phyloP scores from a whole-genome alignment of 2,888 invertebrate genomes.

The Drosophila peninsularis region DNA sequence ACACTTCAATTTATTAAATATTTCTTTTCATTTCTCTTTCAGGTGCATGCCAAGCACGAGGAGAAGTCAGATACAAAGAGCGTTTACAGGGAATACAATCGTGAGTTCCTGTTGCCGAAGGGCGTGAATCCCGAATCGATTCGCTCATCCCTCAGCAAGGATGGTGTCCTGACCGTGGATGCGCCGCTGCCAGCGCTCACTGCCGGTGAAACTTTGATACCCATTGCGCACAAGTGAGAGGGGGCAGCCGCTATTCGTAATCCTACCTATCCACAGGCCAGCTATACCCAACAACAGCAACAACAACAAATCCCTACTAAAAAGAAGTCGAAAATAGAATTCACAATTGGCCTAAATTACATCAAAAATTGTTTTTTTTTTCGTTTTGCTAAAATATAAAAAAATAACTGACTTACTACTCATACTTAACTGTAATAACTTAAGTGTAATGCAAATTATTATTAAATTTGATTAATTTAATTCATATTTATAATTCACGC shows the following conservation, averaged over 20 bases:
- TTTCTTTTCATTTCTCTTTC: slow-evolving; percentile 79
- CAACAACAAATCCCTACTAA: slow-evolving; percentile 30
- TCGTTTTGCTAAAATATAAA: slow-evolving; percentile 60
- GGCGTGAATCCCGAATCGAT: slow-evolving; percentile 98
- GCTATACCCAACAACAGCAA: slow-evolving; percentile 16
- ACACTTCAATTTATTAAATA: not conserved
- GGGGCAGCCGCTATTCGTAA: not conserved
- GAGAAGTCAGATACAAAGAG: slow-evolving; percentile 98
- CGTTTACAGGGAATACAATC: slow-evolving; percentile 98
- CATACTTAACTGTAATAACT: slow-evolving; percentile 76
- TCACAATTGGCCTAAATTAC: slow-evolving; percentile 41
- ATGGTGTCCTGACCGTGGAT: slow-evolving; percentile 98
- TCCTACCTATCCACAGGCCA: slow-evolving; percentile 21
- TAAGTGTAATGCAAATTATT: slow-evolving; percentile 78
- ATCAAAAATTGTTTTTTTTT: slow-evolving; percentile 45
- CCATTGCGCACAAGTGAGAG: slow-evolving; percentile 84
- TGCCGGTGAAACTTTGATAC: slow-evolving; percentile 84
- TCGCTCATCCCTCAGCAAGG: slow-evolving; percentile 97
- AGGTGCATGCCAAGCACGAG: slow-evolving; percentile 99
- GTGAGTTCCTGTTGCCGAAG: slow-evolving; percentile 98
- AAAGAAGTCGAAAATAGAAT: slow-evolving; percentile 15
- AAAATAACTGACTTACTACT: slow-evolving; percentile 77
- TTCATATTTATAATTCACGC: slow-evolving; percentile 78
- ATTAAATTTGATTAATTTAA: slow-evolving; percentile 80
- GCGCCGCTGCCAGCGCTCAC: slow-evolving; percentile 94